Conservation (phyloP, 2,797 vertebrate species). For the Gallirallus australis region DNA sequence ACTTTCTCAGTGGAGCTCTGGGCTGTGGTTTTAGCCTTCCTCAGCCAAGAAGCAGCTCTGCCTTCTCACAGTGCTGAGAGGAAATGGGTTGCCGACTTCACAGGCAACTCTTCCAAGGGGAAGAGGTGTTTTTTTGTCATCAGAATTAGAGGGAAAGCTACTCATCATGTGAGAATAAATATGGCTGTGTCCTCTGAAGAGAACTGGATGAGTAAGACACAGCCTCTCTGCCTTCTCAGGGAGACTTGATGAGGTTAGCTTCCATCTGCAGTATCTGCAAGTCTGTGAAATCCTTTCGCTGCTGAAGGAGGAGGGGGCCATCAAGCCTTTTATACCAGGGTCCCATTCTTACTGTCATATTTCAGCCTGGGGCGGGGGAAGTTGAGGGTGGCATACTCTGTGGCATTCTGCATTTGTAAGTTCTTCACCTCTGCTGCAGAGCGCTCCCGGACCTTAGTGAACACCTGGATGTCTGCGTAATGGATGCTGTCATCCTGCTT, state of each 20-base stretch:
- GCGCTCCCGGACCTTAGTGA: slow-evolving; percentile 25
- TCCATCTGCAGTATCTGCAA: neutral
- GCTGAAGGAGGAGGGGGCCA: neutral
- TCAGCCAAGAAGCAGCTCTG: neutral
- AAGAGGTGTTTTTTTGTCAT: neutral
- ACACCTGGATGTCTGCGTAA: slow-evolving; percentile 82
- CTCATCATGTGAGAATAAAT: neutral
- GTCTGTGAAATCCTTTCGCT: neutral
- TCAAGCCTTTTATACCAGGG: slow-evolving; percentile 68
- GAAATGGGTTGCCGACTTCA: neutral
- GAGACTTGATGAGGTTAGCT: neutral
- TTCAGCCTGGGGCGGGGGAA: slow-evolving; percentile 69
- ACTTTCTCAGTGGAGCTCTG: neutral
- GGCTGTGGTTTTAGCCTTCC: neutral
- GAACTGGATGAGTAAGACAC: neutral
- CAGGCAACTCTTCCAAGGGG: neutral
- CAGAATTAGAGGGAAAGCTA: neutral
- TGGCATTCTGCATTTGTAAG: slow-evolving; percentile 64
- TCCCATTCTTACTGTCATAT: slow-evolving; percentile 79
- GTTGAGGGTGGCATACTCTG: slow-evolving; percentile 80
- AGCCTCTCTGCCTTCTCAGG: neutral
- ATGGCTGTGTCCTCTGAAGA: neutral
- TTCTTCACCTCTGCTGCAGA: slow-evolving; percentile 53
- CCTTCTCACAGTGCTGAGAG: neutral
- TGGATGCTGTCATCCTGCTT: slow-evolving; percentile 73